Evolutionary conservation across 1,140 invertebrate species (phyloP).

Genomic region (Platyscapa corneri): DNA sequence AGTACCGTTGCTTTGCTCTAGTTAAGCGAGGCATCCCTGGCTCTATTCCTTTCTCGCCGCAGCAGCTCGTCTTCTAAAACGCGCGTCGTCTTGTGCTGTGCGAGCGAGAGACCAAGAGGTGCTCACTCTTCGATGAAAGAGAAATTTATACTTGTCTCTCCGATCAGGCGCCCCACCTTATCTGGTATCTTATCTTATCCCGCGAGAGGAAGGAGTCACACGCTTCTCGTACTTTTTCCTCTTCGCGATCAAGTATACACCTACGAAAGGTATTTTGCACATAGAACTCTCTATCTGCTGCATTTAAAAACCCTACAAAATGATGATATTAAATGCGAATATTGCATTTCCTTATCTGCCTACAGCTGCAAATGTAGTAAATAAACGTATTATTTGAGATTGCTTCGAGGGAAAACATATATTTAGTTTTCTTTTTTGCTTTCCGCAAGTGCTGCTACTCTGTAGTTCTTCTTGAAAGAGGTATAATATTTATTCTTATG

Average conservation of each 20-base stretch:
- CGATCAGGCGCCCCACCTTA: conserved; percentile 8
- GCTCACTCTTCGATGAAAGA: conserved; percentile 49
- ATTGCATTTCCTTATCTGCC: not conserved
- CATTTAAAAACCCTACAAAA: not conserved
- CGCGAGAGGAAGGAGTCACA: not conserved
- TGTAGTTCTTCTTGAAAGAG: too few relatives aligned
- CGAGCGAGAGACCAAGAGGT: not conserved
- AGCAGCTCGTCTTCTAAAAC: conserved; percentile 18
- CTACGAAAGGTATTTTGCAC: not conserved
- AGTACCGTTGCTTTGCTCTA: conserved; percentile 57
- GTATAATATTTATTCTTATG: too few relatives aligned
- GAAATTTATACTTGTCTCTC: conserved; percentile 50
- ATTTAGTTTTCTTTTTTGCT: not conserved
- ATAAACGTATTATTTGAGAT: not conserved
- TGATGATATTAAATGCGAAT: conserved; percentile 1
- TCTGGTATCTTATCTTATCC: conserved; percentile 12
- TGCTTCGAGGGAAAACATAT: not conserved
- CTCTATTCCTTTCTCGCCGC: conserved; percentile 48
- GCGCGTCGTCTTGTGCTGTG: not conserved
- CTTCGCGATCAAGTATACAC: not conserved
- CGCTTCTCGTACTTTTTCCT: not conserved
- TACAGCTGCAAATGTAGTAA: not conserved
- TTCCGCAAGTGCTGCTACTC: not conserved
- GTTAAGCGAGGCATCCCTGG: conserved; percentile 50
- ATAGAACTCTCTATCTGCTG: not conserved